Conservation (phyloP, 1,140 invertebrate genomes). For the Nasonia vitripennis region DNA sequence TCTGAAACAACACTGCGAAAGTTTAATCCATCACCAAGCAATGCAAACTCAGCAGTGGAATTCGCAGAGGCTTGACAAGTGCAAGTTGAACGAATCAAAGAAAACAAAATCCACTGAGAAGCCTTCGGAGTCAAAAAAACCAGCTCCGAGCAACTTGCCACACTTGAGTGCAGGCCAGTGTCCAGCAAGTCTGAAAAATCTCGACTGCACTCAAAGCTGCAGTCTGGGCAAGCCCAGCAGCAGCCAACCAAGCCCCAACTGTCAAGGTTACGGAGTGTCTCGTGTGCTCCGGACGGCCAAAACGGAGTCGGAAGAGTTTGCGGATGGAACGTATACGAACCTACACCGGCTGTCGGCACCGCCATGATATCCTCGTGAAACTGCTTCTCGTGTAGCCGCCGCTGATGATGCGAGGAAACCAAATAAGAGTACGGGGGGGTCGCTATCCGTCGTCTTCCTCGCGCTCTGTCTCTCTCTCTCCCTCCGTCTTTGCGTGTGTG, state of each 20-base stretch:
- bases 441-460: neutral
- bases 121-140: neutral
- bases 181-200: neutral
- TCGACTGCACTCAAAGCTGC: neutral
- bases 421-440: conserved; percentile 32
- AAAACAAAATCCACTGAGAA: neutral
- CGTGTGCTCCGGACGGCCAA: neutral
- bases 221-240: neutral
- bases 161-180: neutral
- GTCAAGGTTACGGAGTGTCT: conserved; percentile 22
- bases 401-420: conserved; percentile 14
- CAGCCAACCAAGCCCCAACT: neutral
- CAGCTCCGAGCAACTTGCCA: neutral
- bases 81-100: neutral
- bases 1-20: neutral
- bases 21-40: neutral
- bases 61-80: neutral
- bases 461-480: neutral
- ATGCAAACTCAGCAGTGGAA: neutral
- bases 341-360: conserved; percentile 74
- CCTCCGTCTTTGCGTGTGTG: neutral
- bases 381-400: conserved; percentile 9
- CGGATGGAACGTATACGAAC: conserved; percentile 63
- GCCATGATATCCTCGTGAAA: conserved; percentile 67
- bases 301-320: neutral